Base-by-base conservation (phyloP, 2,888 invertebrate genomes). In the Dysmachus trigonus region DNA sequence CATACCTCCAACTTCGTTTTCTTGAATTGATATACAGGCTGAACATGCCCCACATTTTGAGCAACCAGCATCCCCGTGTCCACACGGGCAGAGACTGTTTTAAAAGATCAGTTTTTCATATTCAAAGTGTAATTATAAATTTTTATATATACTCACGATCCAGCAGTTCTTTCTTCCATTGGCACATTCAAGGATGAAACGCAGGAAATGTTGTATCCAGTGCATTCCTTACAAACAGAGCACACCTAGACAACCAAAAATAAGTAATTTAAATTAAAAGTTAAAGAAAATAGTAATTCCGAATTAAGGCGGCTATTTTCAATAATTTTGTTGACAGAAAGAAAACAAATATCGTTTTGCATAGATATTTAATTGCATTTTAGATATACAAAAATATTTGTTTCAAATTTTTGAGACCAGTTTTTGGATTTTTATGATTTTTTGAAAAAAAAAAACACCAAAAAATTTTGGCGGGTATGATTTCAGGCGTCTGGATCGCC, bases 41-140 rank as follows among this genome's bases (percentile, higher is more conserved):
- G 97, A 94, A 91, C 99, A 99, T 47, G 97, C 95, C 2, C 99
- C 98, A 92, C 99, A 99, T 88, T 96, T 95, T 0, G 96, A 95
- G 90, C 98, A 99, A 0, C 98, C 98, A 85, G 98, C 96, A 91
- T 98, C 98, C 0, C 98, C 99, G 91, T 97, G 96, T 2, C 98
- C 98, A 93, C 98, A 99, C 0, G 98, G 98, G 92, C 98, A 99
- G 89, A 96, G 96, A 90, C 98, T 98, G 89, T 47, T 90, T 90
- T 86, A 88, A 30, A 72, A 72, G 22, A 22, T 88, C 81, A 85
- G 22, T 22, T 22, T n/a, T 10, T 7, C 47, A 4, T n/a, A 6
- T 47, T 47, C 2, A 47, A 47, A 47, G 15, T 47, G 5, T 47
- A n/a, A 5, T 47, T 4, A 47, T 15, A n/a, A 47, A 38, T 76